Conservation (phyloP, 1,140 invertebrate species). For the Chelonus insularis region DNA sequence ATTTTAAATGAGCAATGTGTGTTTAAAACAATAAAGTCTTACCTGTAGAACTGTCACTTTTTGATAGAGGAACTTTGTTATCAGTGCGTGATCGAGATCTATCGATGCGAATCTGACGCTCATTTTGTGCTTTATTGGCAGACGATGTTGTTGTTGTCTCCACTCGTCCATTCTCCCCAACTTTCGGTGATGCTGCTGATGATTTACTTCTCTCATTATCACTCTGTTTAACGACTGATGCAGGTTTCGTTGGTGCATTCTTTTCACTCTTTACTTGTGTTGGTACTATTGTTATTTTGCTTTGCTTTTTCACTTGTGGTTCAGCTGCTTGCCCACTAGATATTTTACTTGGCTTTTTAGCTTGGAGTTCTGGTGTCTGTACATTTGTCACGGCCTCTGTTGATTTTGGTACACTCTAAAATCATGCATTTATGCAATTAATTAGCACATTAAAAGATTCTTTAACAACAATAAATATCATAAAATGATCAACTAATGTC, state of each 20-base stretch:
- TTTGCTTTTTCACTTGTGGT: constrained; percentile 48
- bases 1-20: too few relatives aligned
- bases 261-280: constrained; percentile 50
- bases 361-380: constrained; percentile 25
- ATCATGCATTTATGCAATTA: too few relatives aligned
- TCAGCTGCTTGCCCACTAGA: constrained; percentile 14
- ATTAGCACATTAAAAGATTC: too few relatives aligned
- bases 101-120: constrained; percentile 54
- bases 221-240: background rate
- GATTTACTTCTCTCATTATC: constrained; percentile 32
- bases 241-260: constrained; percentile 31
- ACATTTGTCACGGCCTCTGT: constrained; percentile 42
- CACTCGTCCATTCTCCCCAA: constrained; percentile 52
- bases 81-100: constrained; percentile 54
- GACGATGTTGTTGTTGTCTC: constrained; percentile 52
- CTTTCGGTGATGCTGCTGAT: constrained; percentile 42
- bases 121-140: constrained; percentile 51
- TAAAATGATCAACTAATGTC: too few relatives aligned
- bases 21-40: too few relatives aligned
- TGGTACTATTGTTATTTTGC: constrained; percentile 60
- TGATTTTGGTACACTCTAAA: constrained; percentile 53
- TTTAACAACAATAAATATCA: too few relatives aligned
- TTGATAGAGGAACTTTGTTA: constrained; percentile 47
- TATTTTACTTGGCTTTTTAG: constrained; percentile 24
- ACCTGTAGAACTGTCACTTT: constrained; percentile 57